Conservation (phyloP, 2,888 invertebrate species). For the Coelopa pilipes region DNA sequence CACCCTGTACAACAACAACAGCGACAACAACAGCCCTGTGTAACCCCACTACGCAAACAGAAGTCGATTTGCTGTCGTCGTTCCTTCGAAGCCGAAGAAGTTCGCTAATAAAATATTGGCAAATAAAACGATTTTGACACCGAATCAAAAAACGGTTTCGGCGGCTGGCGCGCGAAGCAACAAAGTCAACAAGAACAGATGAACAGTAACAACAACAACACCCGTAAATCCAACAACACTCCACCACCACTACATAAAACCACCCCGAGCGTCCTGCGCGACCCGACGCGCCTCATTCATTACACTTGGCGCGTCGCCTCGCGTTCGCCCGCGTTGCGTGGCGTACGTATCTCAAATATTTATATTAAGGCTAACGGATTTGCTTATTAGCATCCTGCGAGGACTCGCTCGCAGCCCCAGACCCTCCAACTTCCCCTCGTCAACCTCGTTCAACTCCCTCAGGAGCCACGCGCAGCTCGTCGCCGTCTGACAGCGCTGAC, state of each 20-base stretch:
- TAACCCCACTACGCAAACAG: background rate
- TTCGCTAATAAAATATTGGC: constrained; percentile 56
- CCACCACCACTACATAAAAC: background rate
- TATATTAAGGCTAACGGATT: constrained; percentile 60
- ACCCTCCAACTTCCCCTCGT: too few relatives aligned
- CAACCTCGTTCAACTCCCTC: too few relatives aligned
- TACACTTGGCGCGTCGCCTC: constrained; percentile 15
- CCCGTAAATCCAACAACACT: too few relatives aligned
- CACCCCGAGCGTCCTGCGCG: background rate
- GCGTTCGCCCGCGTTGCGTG: background rate
- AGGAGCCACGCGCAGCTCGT: too few relatives aligned
- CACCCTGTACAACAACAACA: constrained; percentile 17
- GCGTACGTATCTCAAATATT: constrained; percentile 60
- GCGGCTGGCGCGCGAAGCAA: too few relatives aligned
- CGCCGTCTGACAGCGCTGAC: too few relatives aligned
- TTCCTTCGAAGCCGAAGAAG: too few relatives aligned
- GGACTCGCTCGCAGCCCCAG: too few relatives aligned
- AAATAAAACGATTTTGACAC: constrained; percentile 65
- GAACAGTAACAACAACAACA: too few relatives aligned
- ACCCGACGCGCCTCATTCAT: constrained; percentile 22
- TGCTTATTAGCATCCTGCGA: constrained; percentile 57
- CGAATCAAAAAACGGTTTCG: constrained; percentile 57
- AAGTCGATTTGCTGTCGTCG: too few relatives aligned
- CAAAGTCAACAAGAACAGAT: too few relatives aligned
- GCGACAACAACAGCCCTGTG: constrained; percentile 4